Percentiles rank a stretch among this genome's conserved stretches.
phyloP scores from a whole-genome alignment of 2,113 vertebrate species.

The Chaenogobius annularis region DNA sequence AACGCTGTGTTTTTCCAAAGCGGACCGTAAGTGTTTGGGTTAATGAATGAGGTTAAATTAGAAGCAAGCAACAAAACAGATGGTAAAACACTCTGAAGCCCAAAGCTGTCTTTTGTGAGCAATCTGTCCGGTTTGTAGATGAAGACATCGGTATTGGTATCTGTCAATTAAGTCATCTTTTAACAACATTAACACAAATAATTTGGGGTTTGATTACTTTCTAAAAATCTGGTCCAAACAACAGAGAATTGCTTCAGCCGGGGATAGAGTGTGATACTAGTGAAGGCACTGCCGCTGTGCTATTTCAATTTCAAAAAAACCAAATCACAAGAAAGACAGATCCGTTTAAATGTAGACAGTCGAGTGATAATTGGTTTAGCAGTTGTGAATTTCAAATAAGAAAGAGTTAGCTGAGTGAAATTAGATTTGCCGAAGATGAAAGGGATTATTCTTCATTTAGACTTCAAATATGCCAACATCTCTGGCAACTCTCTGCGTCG shows the following conservation, averaged over 20 bases:
- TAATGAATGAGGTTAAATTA: neutral
- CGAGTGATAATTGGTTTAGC: neutral
- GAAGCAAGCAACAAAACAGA: neutral
- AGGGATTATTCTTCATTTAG: slow-evolving; percentile 3
- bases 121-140: neutral
- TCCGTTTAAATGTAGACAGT: neutral
- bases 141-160: neutral
- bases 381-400: slow-evolving; percentile 10
- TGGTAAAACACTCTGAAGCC: neutral
- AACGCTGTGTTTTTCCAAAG: neutral
- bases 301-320: neutral
- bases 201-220: neutral
- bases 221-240: neutral
- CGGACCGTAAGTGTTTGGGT: neutral
- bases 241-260: neutral
- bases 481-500: no score
- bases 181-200: neutral
- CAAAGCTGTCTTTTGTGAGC: neutral
- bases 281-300: neutral
- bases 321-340: neutral
- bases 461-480: neutral
- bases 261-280: neutral
- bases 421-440: slow-evolving; percentile 1
- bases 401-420: slow-evolving; percentile 1
- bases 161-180: neutral